Base-by-base conservation (phyloP, 1,140 invertebrate species). In the Caerostris extrusa region DNA sequence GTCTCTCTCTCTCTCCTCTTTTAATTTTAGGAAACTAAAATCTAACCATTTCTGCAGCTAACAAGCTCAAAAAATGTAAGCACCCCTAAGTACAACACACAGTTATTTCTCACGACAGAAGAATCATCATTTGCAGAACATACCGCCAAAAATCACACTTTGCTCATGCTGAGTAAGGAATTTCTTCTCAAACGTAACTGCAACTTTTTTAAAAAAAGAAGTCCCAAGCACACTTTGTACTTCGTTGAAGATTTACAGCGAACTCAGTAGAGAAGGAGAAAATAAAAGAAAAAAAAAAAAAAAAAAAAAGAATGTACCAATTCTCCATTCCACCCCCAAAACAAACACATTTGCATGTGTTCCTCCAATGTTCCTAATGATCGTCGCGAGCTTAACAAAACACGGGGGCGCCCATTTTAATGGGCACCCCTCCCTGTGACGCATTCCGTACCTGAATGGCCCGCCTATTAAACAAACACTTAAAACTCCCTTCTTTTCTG, bases 301-400 rank as follows among this genome's bases (percentile, higher is more conserved):
- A 58, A 14, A 57, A 12, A 82, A 5, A 58, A 83, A 83, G 57
- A 57, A 57, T 10, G 12, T 83, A n/a, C 82, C 19, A 50, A 19
- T 83, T 83, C 82, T 57, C 53, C 82, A 58, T 83, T 57, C 82
- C 82, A 83, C 82, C 82, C 56, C 82, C 82, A 83, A 83, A 83
- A 83, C 82, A 83, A 83, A 83, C 82, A 83, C 82, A 83, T 83
- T 83, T 83, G 82, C 82, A 83, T 83, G 82, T 83, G 34, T 83
- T 77, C 71, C 71, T 34, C 19, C 12, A 77, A 77, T 77, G 71
- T 50, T 34, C 71, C 71, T 77, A 58, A 58, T 56, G 82, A 56
- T 58, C 82, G 14, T 83, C 17, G 56, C 56, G 56, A 56, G 55
- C 82, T 83, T 83, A 83, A 83, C 82, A 83, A 83, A 83, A 83